phyloP scores from a whole-genome alignment of 1,140 invertebrate genomes.

The Diuraphis noxia region DNA sequence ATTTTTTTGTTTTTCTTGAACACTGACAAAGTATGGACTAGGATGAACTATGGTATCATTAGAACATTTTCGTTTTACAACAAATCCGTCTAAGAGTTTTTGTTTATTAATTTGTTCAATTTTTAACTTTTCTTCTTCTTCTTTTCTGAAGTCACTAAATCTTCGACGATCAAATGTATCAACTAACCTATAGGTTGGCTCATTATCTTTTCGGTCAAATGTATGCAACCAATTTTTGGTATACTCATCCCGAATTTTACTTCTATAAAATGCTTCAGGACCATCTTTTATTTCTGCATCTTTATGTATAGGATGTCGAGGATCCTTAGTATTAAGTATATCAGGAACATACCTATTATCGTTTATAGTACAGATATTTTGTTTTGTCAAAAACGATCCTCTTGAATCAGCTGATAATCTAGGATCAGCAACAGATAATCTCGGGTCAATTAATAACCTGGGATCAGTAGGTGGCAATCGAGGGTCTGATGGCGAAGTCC shows the following conservation, averaged over 20 bases:
- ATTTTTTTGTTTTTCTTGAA: conserved; percentile 53
- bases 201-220: conserved; percentile 45
- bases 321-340: conserved; percentile 46
- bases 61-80: conserved; percentile 40
- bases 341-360: conserved; percentile 49
- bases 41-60: conserved; percentile 9
- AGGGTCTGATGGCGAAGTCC: conserved; percentile 29
- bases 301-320: conserved; percentile 51
- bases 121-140: conserved; percentile 50
- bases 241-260: conserved; percentile 49
- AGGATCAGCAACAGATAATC: conserved; percentile 19
- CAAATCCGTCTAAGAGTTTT: conserved; percentile 46
- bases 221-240: conserved; percentile 49
- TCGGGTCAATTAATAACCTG: conserved; percentile 20
- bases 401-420: conserved; percentile 48
- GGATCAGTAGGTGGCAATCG: conserved; percentile 14
- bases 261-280: conserved; percentile 48
- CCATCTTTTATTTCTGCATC: conserved; percentile 49
- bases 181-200: conserved; percentile 25
- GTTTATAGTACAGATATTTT: conserved; percentile 49
- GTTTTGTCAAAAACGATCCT: conserved; percentile 47
- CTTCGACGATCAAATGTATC: conserved; percentile 25
- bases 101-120: conserved; percentile 42
- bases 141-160: conserved; percentile 44
- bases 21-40: conserved; percentile 22